Conservation (phyloP, 1,140 invertebrate species). For the Halictus rubicundus region DNA sequence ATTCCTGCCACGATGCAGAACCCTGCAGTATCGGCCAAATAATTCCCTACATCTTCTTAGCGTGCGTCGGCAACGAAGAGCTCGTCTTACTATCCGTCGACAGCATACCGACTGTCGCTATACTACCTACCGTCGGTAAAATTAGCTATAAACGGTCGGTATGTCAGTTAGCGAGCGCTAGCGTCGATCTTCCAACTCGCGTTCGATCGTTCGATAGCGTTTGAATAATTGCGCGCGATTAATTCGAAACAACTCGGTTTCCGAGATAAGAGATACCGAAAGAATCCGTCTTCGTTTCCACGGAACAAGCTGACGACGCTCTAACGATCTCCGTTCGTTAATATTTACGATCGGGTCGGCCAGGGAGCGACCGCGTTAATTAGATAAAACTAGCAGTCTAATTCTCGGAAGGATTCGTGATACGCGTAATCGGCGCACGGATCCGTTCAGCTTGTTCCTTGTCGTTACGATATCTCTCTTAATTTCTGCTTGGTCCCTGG, state of each 20-base stretch:
- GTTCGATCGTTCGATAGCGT: too few relatives aligned
- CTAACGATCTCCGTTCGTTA: constrained; percentile 56
- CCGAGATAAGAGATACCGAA: neutral
- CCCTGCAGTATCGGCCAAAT: neutral
- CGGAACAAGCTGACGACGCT: constrained; percentile 14
- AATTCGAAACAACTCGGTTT: neutral
- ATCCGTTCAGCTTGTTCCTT: constrained; percentile 10
- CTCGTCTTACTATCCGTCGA: neutral
- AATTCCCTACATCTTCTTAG: neutral
- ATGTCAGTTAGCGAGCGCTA: neutral
- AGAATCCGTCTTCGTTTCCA: neutral
- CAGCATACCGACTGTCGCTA: neutral
- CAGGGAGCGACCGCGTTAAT: constrained; percentile 62
- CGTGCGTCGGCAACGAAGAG: neutral
- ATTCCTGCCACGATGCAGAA: neutral
- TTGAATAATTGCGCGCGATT: neutral
- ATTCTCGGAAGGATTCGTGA: constrained; percentile 64
- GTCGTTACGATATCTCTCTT: constrained; percentile 52
- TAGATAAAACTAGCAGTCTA: constrained; percentile 59
- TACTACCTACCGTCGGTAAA: neutral
- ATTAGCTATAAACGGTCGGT: neutral
- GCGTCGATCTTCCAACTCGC: neutral
- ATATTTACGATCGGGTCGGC: constrained; percentile 61
- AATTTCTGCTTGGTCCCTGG: neutral
- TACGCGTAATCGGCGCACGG: constrained; percentile 46